Evolutionary conservation across 1,140 invertebrate species (phyloP), one percentile per base, ranked within the genome.

Genomic region (Lepidurus arcticus): DNA sequence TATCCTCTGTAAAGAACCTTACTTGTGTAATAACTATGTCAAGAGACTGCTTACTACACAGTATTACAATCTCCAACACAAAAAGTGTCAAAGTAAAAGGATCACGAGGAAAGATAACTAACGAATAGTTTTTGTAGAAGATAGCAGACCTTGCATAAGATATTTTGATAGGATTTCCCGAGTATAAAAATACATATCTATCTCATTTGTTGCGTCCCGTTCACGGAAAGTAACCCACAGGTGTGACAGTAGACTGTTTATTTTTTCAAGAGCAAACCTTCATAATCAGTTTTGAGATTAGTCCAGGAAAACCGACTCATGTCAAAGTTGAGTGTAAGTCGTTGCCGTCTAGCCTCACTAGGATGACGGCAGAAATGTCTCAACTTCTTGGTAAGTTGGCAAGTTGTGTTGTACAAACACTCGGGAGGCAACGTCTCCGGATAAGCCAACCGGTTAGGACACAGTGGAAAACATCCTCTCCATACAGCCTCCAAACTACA

Each of bases 401-500:
- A 83, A 53, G 85, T 82, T 76, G 88, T 88, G 73, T 88, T 87
- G 82, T 90, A 92, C 0, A 91, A 82, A 82, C 88, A 90, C 73
- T 87, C 83, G 44, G 85, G 84, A 44, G 90, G 89, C 85, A 91
- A 93, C 79, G 92, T 87, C 86, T 93, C 92, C 1, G 91, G 91
- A 86, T 93, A 93, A 0, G 91, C 91, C 8, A 93, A 84, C 79
- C 85, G 84, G 81, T 90, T 91, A 43, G 92, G 92, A 75, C 88
- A 88, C 16, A 93, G 82, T 5, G 92, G 92, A 84, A 88, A 90
- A 82, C 91, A 92, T 11, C 90, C 90, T 78, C 86, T 87, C 80
- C 87, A 87, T 8, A 87, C 87, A n/a, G 90, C 90, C 85, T 93
- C 92, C 74, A 92, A 82, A 88, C 89, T 90, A 85, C 76, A 79